phyloP scores from a whole-genome alignment of 2,888 invertebrate species.

The Labia minor region DNA sequence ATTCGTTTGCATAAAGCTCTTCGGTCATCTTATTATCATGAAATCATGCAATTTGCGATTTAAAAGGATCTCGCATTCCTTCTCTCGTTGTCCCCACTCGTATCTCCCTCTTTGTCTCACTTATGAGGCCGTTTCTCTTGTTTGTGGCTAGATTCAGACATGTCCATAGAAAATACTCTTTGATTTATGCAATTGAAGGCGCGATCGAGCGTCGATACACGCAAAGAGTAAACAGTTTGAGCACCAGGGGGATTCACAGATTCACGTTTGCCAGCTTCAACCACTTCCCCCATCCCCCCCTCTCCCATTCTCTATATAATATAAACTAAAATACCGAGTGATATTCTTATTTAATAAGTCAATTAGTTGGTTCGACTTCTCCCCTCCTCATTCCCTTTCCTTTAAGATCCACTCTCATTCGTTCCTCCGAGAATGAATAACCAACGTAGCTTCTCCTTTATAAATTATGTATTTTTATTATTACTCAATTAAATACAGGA shows the following conservation, averaged over 20 bases:
- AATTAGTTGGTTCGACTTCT: neutral
- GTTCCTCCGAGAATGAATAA: neutral
- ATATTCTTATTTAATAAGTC: neutral
- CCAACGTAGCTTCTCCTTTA: neutral
- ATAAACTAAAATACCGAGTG: no score
- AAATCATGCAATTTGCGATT: constrained; percentile 8
- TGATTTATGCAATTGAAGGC: constrained; percentile 14
- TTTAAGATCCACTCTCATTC: neutral
- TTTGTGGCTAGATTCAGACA: no score
- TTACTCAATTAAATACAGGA: constrained; percentile 2
- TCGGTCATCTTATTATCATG: neutral
- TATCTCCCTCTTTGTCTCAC: neutral
- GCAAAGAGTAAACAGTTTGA: constrained; percentile 20
- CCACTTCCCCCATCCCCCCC: constrained; percentile 8
- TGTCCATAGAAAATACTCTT: no score
- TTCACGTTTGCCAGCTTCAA: constrained; percentile 18
- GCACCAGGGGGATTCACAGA: constrained; percentile 16
- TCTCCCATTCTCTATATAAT: neutral
- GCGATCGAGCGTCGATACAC: constrained; percentile 20
- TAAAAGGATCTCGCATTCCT: neutral
- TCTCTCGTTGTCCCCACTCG: neutral
- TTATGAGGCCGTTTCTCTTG: no score
- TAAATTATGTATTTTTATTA: constrained; percentile 13
- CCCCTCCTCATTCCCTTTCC: neutral
- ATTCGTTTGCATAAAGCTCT: no score